Evolutionary conservation across 2,888 invertebrate species (phyloP).

Genomic region (Tipula lateralis): DNA sequence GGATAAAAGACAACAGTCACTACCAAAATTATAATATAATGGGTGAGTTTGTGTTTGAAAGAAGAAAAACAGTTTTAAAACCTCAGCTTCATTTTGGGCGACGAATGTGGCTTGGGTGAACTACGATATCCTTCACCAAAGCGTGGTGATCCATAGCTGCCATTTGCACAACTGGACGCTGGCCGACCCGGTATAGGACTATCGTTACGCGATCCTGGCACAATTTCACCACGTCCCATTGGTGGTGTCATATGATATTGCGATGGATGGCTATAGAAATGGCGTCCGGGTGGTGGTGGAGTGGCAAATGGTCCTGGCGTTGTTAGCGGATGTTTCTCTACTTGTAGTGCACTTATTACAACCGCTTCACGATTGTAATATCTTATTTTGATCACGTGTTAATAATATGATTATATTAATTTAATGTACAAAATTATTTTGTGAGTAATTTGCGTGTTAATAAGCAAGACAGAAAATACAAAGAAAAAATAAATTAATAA

Average conservation of each 20-base stretch:
- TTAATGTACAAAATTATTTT: background rate
- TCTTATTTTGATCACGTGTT: constrained; percentile 58
- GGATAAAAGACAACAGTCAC: background rate
- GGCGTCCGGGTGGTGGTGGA: constrained; percentile 59
- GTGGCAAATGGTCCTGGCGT: constrained; percentile 78
- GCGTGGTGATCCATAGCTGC: constrained; percentile 56
- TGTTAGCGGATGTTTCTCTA: constrained; percentile 85
- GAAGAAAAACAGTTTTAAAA: constrained; percentile 45
- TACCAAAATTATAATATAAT: constrained; percentile 32
- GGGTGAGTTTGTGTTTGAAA: constrained; percentile 32
- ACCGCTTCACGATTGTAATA: constrained; percentile 90
- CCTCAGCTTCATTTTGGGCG: constrained; percentile 92
- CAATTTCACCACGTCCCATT: constrained; percentile 51
- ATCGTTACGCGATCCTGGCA: constrained; percentile 42
- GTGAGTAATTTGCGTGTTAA: constrained; percentile 3
- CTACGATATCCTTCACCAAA: constrained; percentile 55
- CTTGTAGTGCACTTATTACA: constrained; percentile 87
- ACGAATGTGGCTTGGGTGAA: constrained; percentile 66
- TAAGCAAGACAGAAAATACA: constrained; percentile 29
- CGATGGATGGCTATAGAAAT: constrained; percentile 55
- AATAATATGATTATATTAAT: constrained; percentile 24
- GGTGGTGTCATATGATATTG: constrained; percentile 66
- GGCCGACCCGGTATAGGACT: constrained; percentile 59
- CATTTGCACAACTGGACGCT: constrained; percentile 56
- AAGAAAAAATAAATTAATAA: background rate